Evolutionary conservation across 2,113 vertebrate species (phyloP).

Genomic region (Bufo gargarizans): DNA sequence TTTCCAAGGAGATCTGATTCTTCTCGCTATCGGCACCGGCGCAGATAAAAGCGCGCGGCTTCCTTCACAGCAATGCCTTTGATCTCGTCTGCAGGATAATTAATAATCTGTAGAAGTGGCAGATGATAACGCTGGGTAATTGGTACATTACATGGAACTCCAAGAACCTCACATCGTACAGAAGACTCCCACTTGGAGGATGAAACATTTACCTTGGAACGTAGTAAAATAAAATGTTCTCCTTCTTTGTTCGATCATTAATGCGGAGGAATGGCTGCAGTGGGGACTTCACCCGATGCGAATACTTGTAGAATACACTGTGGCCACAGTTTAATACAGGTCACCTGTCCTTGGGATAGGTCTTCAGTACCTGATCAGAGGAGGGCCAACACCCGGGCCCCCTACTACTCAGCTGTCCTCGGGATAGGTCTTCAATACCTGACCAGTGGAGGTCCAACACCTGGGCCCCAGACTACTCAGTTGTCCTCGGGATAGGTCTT

Average conservation of each 20-base stretch:
- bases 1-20: neutral
- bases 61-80: neutral
- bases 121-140: slow-evolving; percentile 6
- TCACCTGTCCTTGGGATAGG: too few species aligned
- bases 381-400: too few species aligned
- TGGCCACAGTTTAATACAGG: too few species aligned
- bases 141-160: slow-evolving; percentile 13
- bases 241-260: neutral
- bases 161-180: neutral
- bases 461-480: too few species aligned
- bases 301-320: neutral
- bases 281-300: neutral
- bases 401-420: too few species aligned
- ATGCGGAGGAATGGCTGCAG: neutral
- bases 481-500: too few species aligned
- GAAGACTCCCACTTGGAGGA: neutral
- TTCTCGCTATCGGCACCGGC: slow-evolving; percentile 8
- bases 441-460: too few species aligned
- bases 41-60: slow-evolving; percentile 4
- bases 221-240: slow-evolving; percentile 3
- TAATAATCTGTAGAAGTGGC: slow-evolving; percentile 8
- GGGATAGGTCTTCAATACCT: too few species aligned
- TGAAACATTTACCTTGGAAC: neutral
- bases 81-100: slow-evolving; percentile 34
- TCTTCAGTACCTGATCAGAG: too few species aligned